Evolutionary conservation across 2,888 invertebrate genomes (phyloP).

Genomic region (Colostygia pectinataria): DNA sequence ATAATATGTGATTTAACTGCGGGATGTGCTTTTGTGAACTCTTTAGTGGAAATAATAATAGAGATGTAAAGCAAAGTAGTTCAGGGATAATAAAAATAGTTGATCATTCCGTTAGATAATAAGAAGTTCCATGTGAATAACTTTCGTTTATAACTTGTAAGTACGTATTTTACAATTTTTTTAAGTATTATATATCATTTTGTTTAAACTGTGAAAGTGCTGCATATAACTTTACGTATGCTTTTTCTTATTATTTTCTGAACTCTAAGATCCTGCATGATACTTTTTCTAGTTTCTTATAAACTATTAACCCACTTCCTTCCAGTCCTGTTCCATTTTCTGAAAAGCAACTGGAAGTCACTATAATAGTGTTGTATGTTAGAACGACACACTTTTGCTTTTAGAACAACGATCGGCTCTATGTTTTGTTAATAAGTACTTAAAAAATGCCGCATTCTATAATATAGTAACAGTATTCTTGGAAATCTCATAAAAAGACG

Average conservation of each 20-base stretch:
- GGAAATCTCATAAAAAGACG: conserved; percentile 60
- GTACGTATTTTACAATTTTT: not conserved
- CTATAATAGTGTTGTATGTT: conserved; percentile 41
- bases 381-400: conserved; percentile 42
- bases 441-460: conserved; percentile 27
- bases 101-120: conserved; percentile 21
- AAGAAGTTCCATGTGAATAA: conserved; percentile 18
- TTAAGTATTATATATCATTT: too few species aligned
- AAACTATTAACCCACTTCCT: conserved; percentile 31
- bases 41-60: conserved; percentile 41
- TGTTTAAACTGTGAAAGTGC: too few species aligned
- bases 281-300: conserved; percentile 18
- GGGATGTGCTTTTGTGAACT: conserved; percentile 49
- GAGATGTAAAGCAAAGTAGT: conserved; percentile 31
- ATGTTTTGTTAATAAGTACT: conserved; percentile 31
- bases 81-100: conserved; percentile 30
- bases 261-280: conserved; percentile 1
- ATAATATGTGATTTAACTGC: conserved; percentile 65
- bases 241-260: not conserved
- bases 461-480: conserved; percentile 47
- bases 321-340: conserved; percentile 38
- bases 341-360: conserved; percentile 35
- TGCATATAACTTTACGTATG: too few species aligned
- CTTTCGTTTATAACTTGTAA: not conserved
- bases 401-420: conserved; percentile 41